A percentile compares a stretch with the other conserved stretches of the same genome.
phyloP scores from a whole-genome alignment of 2,888 invertebrate genomes.

The Chymomyza caudatula region DNA sequence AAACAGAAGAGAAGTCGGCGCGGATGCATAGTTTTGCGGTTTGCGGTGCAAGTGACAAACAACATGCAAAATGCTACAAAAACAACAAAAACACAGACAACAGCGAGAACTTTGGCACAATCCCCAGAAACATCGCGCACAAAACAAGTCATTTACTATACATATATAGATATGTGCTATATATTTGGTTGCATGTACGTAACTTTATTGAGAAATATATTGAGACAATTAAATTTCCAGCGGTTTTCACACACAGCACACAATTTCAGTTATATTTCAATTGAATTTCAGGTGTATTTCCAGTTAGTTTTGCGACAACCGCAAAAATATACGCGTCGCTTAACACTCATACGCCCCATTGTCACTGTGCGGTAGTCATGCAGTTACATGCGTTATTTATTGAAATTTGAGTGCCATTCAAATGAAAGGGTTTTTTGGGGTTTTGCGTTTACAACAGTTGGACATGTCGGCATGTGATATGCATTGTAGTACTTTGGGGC shows the following conservation, averaged over 20 bases:
- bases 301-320: conserved; percentile 23
- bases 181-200: no score
- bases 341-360: conserved; percentile 33
- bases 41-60: conserved; percentile 44
- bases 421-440: background rate
- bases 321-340: conserved; percentile 15
- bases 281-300: conserved; percentile 16
- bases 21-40: conserved; percentile 25
- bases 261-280: background rate
- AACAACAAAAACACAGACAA: background rate
- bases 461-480: background rate
- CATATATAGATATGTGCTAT: background rate
- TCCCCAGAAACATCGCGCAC: conserved; percentile 3
- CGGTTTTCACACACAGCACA: conserved; percentile 15
- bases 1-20: background rate
- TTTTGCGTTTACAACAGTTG: background rate
- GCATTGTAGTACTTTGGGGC: no score
- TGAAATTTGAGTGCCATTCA: conserved; percentile 57
- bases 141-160: background rate
- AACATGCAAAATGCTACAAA: conserved; percentile 13
- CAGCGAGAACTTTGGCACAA: background rate
- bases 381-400: conserved; percentile 57
- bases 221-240: conserved; percentile 50
- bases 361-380: conserved; percentile 35
- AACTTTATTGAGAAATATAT: conserved; percentile 29